Conservation (phyloP, 2,113 vertebrate species). For the Rattus norvegicus region GRCr8 NC_086039.1:102190501-102191000, state of each 20-base stretch:
- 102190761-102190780: slow-evolving; percentile 29
- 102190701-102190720: neutral
- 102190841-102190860: slow-evolving; percentile 62
- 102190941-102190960: slow-evolving; percentile 22
- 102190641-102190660: neutral
- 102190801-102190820: slow-evolving; percentile 43
- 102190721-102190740: slow-evolving; percentile 21
- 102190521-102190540: neutral
- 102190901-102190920: neutral
- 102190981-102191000: slow-evolving; percentile 1
- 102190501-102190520: neutral
- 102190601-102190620: neutral
- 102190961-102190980: slow-evolving; percentile 22
- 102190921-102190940: slow-evolving; percentile 24
- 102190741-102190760: slow-evolving; percentile 42
- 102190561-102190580: neutral
- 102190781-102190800: slow-evolving; percentile 37
- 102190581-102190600: neutral
- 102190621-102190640: neutral
- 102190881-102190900: slow-evolving; percentile 9
- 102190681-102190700: slow-evolving; percentile 44
- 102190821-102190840: slow-evolving; percentile 25
- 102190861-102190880: slow-evolving; percentile 26
- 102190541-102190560: neutral
- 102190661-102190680: neutral